Conservation (phyloP, 1,140 invertebrate species). For the Chrysopa pallens region DNA sequence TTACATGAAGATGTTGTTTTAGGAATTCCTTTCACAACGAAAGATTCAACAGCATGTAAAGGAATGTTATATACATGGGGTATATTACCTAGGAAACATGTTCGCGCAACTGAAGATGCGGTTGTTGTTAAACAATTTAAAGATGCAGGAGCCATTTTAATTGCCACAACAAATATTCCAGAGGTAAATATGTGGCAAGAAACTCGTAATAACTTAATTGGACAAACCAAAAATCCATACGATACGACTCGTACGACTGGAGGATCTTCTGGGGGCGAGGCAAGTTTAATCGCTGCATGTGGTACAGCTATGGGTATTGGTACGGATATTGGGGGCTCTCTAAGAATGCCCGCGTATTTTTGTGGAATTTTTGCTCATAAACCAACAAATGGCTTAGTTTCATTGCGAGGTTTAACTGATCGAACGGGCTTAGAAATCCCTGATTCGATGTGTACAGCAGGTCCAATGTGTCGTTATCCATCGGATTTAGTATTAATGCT, state of each 20-base stretch:
- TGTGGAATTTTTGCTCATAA: slow-evolving; percentile 91
- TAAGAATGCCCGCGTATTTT: slow-evolving; percentile 86
- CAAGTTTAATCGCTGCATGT: slow-evolving; percentile 46
- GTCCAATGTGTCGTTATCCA: slow-evolving; percentile 61
- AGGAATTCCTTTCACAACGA: slow-evolving; percentile 66
- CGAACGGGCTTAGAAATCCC: slow-evolving; percentile 29
- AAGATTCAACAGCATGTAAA: slow-evolving; percentile 32
- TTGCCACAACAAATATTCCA: slow-evolving; percentile 78
- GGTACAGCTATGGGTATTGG: slow-evolving; percentile 76
- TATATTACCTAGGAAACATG: slow-evolving; percentile 29
- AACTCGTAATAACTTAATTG: slow-evolving; percentile 77
- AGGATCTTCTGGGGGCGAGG: slow-evolving; percentile 74
- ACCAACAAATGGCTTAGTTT: slow-evolving; percentile 44
- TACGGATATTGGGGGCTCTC: slow-evolving; percentile 90
- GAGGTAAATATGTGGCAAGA: slow-evolving; percentile 79
- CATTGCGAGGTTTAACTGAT: slow-evolving; percentile 34
- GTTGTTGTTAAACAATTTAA: slow-evolving; percentile 54
- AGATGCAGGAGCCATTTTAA: slow-evolving; percentile 67
- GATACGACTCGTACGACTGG: slow-evolving; percentile 63
- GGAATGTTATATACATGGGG: slow-evolving; percentile 52
- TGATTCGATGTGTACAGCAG: slow-evolving; percentile 45
- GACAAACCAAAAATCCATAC: slow-evolving; percentile 86
- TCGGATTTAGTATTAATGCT: slow-evolving; percentile 56
- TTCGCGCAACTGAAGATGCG: slow-evolving; percentile 50
- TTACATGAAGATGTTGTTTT: slow-evolving; percentile 20